Conservation (phyloP, 2,888 invertebrate species). For the Tetramorium bicarinatum region DNA sequence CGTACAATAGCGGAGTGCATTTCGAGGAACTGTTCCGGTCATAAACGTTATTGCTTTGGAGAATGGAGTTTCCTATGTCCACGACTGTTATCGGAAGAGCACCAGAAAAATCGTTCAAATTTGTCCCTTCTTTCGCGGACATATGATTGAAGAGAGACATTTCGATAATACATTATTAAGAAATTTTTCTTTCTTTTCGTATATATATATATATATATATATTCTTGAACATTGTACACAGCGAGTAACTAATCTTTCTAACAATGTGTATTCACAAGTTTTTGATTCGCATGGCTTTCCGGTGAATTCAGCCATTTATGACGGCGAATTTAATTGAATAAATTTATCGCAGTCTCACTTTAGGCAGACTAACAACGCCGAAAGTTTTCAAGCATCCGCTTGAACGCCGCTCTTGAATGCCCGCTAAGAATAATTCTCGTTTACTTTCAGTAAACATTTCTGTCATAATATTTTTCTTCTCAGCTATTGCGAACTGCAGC, state of each 20-base stretch:
- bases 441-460: constrained; percentile 15
- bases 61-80: neutral
- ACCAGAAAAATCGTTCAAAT: constrained; percentile 8
- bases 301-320: constrained; percentile 24
- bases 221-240: neutral
- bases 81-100: neutral
- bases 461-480: constrained; percentile 11
- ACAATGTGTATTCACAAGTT: constrained; percentile 8
- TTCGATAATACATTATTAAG: neutral
- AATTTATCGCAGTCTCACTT: constrained; percentile 41
- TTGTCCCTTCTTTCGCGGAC: neutral
- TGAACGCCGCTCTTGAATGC: neutral
- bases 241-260: neutral
- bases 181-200: neutral
- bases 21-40: constrained; percentile 20
- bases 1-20: constrained; percentile 25
- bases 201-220: neutral
- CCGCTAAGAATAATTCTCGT: neutral
- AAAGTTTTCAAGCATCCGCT: constrained; percentile 40
- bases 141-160: neutral
- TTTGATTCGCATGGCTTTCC: constrained; percentile 18
- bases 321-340: constrained; percentile 37
- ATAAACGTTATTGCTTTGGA: constrained; percentile 27
- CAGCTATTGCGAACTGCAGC: neutral
- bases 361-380: constrained; percentile 29